These are phyloP conservation scores for Elaphurus davidianus DNA, from an alignment of 2,113 vertebrate species.

Conservation along the genomic window DNA sequence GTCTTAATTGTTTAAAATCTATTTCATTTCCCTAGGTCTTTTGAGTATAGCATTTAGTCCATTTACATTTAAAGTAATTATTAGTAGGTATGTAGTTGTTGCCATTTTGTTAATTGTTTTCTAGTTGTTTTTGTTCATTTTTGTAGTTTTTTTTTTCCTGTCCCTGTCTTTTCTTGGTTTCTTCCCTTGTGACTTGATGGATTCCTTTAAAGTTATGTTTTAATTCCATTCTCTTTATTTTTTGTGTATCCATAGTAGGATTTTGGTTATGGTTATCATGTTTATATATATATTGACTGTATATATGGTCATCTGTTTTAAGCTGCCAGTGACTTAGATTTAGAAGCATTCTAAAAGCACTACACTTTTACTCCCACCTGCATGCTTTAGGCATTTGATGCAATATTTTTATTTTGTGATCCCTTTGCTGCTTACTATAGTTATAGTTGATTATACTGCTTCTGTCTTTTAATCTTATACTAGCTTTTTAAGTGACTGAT, in stretches of 20 bases:
- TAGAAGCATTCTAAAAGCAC: not conserved
- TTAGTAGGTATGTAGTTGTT: not conserved
- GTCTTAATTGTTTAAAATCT: not conserved
- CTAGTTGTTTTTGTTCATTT: not conserved
- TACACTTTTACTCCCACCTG: not conserved
- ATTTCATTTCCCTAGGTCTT: not conserved
- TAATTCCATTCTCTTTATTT: not conserved
- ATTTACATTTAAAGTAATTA: not conserved
- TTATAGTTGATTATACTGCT: not conserved
- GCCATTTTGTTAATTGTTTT: not conserved
- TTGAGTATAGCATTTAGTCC: not conserved
- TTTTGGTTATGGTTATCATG: not conserved
- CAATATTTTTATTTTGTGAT: not conserved
- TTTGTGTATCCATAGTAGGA: not conserved
- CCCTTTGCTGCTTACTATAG: not conserved
- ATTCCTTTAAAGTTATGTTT: not conserved
- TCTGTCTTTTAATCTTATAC: not conserved
- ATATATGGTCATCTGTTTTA: not conserved
- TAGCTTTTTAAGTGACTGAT: not conserved
- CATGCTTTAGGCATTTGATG: not conserved
- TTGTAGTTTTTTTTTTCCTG: rapidly evolving
- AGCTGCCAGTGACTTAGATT: not conserved
- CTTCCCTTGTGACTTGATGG: not conserved
- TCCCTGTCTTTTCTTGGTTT: not conserved
- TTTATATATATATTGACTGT: not conserved